Percentiles rank a stretch among this genome's conserved stretches.
phyloP scores from a whole-genome alignment of 2,797 vertebrate genomes.

The Fistularia commersonii region DNA sequence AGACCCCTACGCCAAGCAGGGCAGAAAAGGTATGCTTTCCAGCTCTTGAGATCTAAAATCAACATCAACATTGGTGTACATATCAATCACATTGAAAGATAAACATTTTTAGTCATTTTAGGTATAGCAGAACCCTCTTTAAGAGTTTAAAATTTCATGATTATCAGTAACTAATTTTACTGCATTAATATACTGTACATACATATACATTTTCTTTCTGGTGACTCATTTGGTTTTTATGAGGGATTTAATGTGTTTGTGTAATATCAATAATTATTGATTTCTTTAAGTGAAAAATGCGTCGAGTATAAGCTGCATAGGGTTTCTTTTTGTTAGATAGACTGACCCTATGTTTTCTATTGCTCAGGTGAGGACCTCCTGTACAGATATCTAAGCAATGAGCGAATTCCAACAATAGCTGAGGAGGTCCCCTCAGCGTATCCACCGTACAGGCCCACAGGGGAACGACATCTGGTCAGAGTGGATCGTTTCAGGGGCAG shows the following conservation, averaged over 20 bases:
- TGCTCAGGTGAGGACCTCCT: conserved; percentile 83
- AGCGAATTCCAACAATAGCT: conserved; percentile 86
- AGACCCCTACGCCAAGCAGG: conserved; percentile 82
- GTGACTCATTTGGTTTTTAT: too few species aligned
- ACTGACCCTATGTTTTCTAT: background rate
- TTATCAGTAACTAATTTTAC: too few species aligned
- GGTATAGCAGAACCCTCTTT: too few species aligned
- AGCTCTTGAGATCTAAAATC: too few species aligned
- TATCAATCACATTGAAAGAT: too few species aligned
- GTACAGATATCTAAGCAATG: conserved; percentile 91
- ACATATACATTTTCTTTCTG: too few species aligned
- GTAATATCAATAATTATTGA: too few species aligned
- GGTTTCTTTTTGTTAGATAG: background rate
- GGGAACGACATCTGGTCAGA: conserved; percentile 79
- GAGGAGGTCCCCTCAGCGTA: conserved; percentile 77
- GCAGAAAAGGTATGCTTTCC: conserved; percentile 79
- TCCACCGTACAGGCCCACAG: conserved; percentile 72
- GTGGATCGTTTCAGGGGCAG: conserved; percentile 86
- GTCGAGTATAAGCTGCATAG: background rate
- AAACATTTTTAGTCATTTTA: too few species aligned
- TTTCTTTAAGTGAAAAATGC: background rate
- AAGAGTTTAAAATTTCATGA: too few species aligned
- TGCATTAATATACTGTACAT: too few species aligned
- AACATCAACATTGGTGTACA: too few species aligned
- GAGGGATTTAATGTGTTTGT: too few species aligned